Percentiles rank a stretch among this genome's conserved stretches.
phyloP scores from a whole-genome alignment of 2,797 vertebrate genomes.

The Melanotaenia maccullochi region DNA sequence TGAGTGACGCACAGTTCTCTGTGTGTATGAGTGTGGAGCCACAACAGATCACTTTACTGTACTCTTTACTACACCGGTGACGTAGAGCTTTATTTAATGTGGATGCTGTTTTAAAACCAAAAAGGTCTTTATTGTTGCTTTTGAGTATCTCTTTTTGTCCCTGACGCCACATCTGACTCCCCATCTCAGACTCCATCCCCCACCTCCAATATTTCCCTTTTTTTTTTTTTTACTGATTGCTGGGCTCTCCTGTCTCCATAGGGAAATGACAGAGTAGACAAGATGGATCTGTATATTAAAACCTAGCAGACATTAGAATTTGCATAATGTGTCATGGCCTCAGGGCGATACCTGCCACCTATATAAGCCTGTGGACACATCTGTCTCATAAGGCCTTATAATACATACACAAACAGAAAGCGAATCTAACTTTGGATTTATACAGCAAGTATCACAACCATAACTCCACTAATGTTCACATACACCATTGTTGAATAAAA shows the following conservation, averaged over 20 bases:
- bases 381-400: slow-evolving; percentile 24
- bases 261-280: slow-evolving; percentile 93
- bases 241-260: slow-evolving; percentile 87
- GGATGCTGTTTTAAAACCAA: slow-evolving; percentile 51
- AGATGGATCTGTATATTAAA: slow-evolving; percentile 99
- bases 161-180: slow-evolving; percentile 47
- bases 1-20: slow-evolving; percentile 47
- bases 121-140: slow-evolving; percentile 57
- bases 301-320: slow-evolving; percentile 99
- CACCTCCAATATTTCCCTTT: slow-evolving; percentile 40
- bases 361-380: slow-evolving; percentile 92
- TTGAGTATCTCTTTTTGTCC: slow-evolving; percentile 53
- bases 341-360: slow-evolving; percentile 98
- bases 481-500: background rate
- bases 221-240: slow-evolving; percentile 73
- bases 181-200: slow-evolving; percentile 20
- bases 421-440: slow-evolving; percentile 4
- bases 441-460: background rate
- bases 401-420: slow-evolving; percentile 18
- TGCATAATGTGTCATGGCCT: slow-evolving; percentile 98
- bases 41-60: slow-evolving; percentile 62
- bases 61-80: slow-evolving; percentile 61
- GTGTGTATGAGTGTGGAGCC: slow-evolving; percentile 36
- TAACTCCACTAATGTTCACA: background rate
- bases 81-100: slow-evolving; percentile 63